Evolutionary conservation across 2,113 vertebrate species (phyloP).

Genomic region (Scartelaos histophorus): DNA sequence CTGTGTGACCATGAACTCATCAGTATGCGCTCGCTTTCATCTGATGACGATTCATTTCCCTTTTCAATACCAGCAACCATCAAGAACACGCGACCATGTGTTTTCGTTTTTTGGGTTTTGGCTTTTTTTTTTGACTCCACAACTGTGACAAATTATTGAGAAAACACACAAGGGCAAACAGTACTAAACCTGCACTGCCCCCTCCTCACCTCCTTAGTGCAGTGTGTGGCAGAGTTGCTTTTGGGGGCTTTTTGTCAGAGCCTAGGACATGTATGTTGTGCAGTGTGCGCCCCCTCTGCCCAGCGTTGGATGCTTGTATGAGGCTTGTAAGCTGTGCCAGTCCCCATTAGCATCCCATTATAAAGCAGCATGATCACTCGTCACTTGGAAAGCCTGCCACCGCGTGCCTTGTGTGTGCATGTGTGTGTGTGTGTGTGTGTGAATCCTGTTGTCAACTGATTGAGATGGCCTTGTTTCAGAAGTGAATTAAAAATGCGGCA

Average conservation of each 20-base stretch:
- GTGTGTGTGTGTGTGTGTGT: slow-evolving; percentile 17
- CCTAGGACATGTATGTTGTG: slow-evolving; percentile 56
- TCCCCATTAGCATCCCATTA: slow-evolving; percentile 78
- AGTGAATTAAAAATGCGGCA: slow-evolving; percentile 27
- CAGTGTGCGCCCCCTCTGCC: slow-evolving; percentile 28
- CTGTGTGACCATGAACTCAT: slow-evolving; percentile 59
- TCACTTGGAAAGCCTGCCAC: slow-evolving; percentile 69
- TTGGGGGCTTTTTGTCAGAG: slow-evolving; percentile 39
- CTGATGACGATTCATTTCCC: slow-evolving; percentile 46
- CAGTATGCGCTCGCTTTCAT: slow-evolving; percentile 52
- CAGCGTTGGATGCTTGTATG: slow-evolving; percentile 45
- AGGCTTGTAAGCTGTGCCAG: slow-evolving; percentile 70
- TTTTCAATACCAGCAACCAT: slow-evolving; percentile 17
- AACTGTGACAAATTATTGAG: slow-evolving; percentile 22
- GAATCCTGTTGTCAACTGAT: slow-evolving; percentile 57
- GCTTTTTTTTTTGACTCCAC: slow-evolving; percentile 8
- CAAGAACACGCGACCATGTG: slow-evolving; percentile 4
- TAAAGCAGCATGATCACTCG: slow-evolving; percentile 73
- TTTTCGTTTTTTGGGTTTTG: background rate
- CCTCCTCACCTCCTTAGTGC: slow-evolving; percentile 8
- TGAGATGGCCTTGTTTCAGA: slow-evolving; percentile 60
- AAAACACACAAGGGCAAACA: slow-evolving; percentile 21
- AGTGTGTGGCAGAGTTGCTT: slow-evolving; percentile 34
- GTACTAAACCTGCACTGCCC: slow-evolving; percentile 13
- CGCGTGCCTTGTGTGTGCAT: slow-evolving; percentile 34